Conservation (phyloP, 1,140 invertebrate species). For the Trichonephila clavipes region DNA sequence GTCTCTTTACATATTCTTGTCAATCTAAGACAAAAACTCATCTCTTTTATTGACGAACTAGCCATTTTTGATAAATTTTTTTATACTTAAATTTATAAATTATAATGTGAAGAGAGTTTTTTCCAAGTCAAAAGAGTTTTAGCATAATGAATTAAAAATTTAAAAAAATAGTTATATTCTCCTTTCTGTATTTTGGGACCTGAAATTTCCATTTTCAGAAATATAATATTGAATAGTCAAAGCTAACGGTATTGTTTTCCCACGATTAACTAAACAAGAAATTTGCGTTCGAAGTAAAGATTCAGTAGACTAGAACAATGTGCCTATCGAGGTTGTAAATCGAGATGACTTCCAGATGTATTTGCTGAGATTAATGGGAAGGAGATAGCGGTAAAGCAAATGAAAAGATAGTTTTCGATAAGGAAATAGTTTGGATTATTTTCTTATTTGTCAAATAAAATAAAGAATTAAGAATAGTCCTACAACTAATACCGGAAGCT, state of each 20-base stretch:
- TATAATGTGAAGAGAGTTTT: too few species aligned
- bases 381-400: neutral
- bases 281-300: neutral
- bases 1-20: too few species aligned
- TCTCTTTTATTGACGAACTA: too few species aligned
- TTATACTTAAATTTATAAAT: too few species aligned
- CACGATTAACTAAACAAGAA: neutral
- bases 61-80: too few species aligned
- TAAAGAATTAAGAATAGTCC: too few species aligned
- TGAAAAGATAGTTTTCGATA: neutral
- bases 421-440: neutral
- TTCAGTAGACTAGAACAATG: neutral
- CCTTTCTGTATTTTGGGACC: neutral
- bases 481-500: too few species aligned
- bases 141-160: too few species aligned
- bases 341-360: slow-evolving; percentile 5
- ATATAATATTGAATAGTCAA: neutral
- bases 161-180: too few species aligned
- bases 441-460: too few species aligned
- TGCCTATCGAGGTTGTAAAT: neutral
- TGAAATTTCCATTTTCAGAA: neutral
- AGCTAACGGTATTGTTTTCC: neutral
- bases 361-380: neutral
- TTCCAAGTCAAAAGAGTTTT: too few species aligned
- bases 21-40: too few species aligned